Evolutionary conservation across 1,140 invertebrate species (phyloP), one percentile per base, ranked within the genome.

Genomic region (Ips typographus): DNA sequence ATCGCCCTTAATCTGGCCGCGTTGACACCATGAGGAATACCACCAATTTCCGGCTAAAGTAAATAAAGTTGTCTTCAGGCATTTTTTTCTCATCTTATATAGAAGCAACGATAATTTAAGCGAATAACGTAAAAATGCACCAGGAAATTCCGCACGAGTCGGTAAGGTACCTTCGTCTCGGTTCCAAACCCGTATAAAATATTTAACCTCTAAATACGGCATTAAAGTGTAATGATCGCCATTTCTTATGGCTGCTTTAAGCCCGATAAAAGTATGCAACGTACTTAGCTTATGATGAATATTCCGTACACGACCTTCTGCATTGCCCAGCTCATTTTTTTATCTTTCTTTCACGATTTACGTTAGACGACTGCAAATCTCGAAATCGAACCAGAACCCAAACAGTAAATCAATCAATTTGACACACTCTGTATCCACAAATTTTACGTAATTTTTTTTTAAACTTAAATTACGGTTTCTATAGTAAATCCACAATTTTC

Each of bases 201-300:
- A 66, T 66, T 66, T 66, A 66, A 58, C 64, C 64, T 66, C 53
- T 58, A 66, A 66, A 66, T 66, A 66, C 55, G 64, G 64, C 55
- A 66, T 66, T 66, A 66, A 66, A 58, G 8, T 47, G 43, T 66
- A 66, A 66, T 66, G 64, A 66, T 47, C 39, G 64, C 43, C 6
- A 66, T 66, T 66, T 66, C 64, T 66, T 66, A 66, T 49, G 22
- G 6, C 44, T 49, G 6, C 44, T 49, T 22, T 49, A 22, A 22
- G 22, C 22, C 22, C 22, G 22, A 22, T 22, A 22, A 22, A 22
- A 22, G 22, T 22, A 22, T 22, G 22, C 22, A 22, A 22, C 22
- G 22, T 22, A 22, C 22, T 22, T 22, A 22, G 22, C 22, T 22
- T 22, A 22, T 22, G 22, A 22, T 22, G 22, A 22, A 22, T 22